Base-by-base conservation (phyloP, 2,797 vertebrate genomes). In the Hafferia zeledoni region DNA sequence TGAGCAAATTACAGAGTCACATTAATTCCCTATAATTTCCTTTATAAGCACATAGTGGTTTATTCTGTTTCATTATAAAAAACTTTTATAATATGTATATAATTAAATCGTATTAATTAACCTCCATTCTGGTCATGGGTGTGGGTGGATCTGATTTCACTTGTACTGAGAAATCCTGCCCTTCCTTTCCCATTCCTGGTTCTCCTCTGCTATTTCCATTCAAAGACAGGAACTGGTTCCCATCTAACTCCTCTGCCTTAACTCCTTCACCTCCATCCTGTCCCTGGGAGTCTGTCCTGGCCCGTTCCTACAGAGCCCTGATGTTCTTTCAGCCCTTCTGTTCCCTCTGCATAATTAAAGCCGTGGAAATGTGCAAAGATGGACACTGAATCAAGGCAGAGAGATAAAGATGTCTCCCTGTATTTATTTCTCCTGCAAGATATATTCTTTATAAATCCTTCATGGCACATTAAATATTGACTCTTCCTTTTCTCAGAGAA, bases 391-490 rank as follows among this genome's bases (percentile, higher is more conserved):
- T 83, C 92, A 94, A 72, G 76, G 12, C 75, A 20, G 55, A 20
- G 92, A 95, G 87, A 94, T 89, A 83, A 94, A 88, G 87, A 90
- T 72, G 91, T 94, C 94, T 79, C 6, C 78, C 93, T 8, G 3
- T 93, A 70, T 96, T 95, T 95, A 87, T 93, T 88, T 80, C 81
- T 87, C 72, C 75, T 78, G 61, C 61, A 56, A 93, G 75, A 93
- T 93, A 49, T 33, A 91, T 90, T 91, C 87, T 71, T 93, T 92
- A 90, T 95, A 95, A 94, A 94, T 94, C 94, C 91, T 94, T 95
- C 94, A 89, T 89, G 83, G 79, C 87, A 46, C 84, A 92, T 96
- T 96, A 96, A 97, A 97, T 95, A 96, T 95, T 94, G 94, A 94
- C 94, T 94, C 85, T 88, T 83, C 53, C 87, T 93, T 93, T 88